Percentiles rank a stretch among this genome's conserved stretches.
phyloP scores from a whole-genome alignment of 2,113 vertebrate genomes.

The Panthera uncia region DNA sequence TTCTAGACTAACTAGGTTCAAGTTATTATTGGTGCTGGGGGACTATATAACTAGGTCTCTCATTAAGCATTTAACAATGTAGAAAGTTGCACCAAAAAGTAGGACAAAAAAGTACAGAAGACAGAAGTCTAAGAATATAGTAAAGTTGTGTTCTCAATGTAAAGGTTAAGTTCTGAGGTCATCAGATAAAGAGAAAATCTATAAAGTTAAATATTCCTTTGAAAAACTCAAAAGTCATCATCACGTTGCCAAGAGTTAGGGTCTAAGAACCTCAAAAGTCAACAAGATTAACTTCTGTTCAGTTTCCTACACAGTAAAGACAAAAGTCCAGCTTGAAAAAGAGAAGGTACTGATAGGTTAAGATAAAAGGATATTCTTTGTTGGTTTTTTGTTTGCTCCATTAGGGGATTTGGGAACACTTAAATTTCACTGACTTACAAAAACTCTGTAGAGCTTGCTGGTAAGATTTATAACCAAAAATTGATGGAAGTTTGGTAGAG shows the following conservation, averaged over 20 bases:
- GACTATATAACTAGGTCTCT: not conserved
- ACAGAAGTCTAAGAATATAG: not conserved
- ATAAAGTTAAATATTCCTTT: not conserved
- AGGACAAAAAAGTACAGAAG: not conserved
- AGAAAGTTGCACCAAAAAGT: not conserved
- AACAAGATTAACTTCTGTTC: not conserved
- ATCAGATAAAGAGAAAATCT: not conserved
- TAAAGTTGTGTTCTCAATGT: not conserved
- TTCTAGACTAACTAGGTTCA: not conserved
- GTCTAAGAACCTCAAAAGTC: not conserved
- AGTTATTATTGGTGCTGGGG: not conserved
- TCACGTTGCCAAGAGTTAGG: not conserved
- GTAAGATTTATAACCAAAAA: not conserved
- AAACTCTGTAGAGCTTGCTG: not conserved
- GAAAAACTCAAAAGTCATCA: constrained; percentile 33
- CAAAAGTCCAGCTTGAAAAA: not conserved
- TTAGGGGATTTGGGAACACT: not conserved
- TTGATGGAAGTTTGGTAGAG: not conserved
- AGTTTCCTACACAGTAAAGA: not conserved
- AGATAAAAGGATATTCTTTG: not conserved
- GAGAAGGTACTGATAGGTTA: not conserved
- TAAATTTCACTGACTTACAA: not conserved
- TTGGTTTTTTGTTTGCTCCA: not conserved
- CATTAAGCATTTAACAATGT: not conserved
- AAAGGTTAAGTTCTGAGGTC: not conserved